These are phyloP conservation scores for Climacteris rufus DNA, from an alignment of 2,113 vertebrate species.

Conservation along the genomic window DNA sequence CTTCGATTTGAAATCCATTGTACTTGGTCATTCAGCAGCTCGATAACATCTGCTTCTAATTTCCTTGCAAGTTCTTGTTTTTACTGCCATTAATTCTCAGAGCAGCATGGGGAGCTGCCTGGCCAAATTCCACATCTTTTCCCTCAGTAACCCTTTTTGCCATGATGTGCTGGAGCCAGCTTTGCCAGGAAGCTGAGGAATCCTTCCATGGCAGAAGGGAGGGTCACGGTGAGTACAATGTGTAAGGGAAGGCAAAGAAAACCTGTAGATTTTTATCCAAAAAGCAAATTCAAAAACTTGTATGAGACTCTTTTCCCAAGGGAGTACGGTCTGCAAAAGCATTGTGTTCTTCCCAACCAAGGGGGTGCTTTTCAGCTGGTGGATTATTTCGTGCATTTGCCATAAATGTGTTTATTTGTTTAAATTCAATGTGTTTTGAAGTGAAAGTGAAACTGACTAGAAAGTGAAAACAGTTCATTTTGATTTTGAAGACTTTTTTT, in stretches of 20 bases:
- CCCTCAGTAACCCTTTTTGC: background rate
- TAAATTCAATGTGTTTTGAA: background rate
- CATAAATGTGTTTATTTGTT: background rate
- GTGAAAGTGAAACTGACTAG: slow-evolving; percentile 61
- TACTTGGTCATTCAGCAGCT: background rate
- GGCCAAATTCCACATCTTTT: background rate
- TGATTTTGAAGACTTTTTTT: background rate
- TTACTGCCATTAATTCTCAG: background rate
- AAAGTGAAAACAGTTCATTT: background rate
- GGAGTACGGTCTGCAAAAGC: background rate
- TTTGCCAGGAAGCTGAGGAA: background rate
- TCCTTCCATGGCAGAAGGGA: background rate
- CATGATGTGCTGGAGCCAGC: background rate
- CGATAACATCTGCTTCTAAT: background rate
- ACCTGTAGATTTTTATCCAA: background rate
- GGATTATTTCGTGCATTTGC: background rate
- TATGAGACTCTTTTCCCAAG: background rate
- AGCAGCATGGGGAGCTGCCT: background rate
- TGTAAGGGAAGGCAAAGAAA: background rate
- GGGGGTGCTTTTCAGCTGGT: background rate
- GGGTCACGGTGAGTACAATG: fast-evolving
- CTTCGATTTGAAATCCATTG: background rate
- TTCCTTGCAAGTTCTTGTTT: background rate
- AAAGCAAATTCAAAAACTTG: background rate
- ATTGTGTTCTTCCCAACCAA: background rate